Conservation (phyloP, 2,113 vertebrate genomes). For the Choloepus hoffmanni region DNA sequence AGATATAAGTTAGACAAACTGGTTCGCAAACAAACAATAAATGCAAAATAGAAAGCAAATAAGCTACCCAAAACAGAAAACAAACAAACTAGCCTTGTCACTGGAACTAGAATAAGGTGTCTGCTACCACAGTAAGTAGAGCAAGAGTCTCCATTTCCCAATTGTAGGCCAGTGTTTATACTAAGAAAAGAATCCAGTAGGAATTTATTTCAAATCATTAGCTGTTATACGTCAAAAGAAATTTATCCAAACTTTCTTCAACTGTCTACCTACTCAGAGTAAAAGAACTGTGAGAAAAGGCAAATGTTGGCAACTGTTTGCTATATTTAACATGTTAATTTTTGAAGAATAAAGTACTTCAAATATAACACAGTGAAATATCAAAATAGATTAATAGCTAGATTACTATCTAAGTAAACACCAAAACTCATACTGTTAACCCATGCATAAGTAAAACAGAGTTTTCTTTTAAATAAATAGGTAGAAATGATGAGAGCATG, state of each 20-base stretch:
- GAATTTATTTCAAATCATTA: constrained; percentile 3
- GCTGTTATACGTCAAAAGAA: constrained; percentile 2
- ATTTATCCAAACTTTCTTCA: not conserved
- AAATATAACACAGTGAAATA: not conserved
- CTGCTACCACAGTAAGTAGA: constrained; percentile 69
- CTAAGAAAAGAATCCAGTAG: constrained; percentile 2
- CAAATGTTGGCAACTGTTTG: constrained; percentile 9
- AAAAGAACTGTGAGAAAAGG: constrained; percentile 24
- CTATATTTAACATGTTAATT: not conserved
- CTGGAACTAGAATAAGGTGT: constrained; percentile 70
- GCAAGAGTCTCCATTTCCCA: constrained; percentile 64
- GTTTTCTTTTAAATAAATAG: not conserved
- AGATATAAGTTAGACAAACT: constrained; percentile 39
- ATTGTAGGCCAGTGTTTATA: not conserved
- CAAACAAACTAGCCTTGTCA: constrained; percentile 53
- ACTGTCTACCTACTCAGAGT: not conserved
- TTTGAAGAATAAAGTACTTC: constrained; percentile 31
- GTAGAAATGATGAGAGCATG: not conserved
- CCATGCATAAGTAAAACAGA: not conserved
- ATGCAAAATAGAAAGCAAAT: constrained; percentile 60
- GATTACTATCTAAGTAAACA: not conserved
- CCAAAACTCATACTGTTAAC: not conserved
- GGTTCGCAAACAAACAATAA: constrained; percentile 46
- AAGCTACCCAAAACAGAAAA: constrained; percentile 8
- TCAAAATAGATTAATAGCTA: constrained; percentile 4